Base-by-base conservation (phyloP, 2,888 invertebrate species). In the Tridacna gigas region DNA sequence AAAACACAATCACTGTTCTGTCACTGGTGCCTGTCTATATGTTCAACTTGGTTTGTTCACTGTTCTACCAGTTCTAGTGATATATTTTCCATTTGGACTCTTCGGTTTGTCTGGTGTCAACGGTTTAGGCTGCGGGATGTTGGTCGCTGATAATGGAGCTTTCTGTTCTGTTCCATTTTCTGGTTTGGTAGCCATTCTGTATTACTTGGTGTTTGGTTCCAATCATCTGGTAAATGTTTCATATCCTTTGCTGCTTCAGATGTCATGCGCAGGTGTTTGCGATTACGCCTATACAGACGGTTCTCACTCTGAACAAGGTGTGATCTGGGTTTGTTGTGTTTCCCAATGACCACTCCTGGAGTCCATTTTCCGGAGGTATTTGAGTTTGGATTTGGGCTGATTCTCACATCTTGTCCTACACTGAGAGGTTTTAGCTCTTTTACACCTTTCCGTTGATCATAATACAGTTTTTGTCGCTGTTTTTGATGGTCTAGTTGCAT, bases 241-340 rank as follows among this genome's bases (percentile, higher is more conserved):
- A 11, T 56, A 11, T 56, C 56, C 15, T 74, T 74, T 25, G 74
- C 74, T 37, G n/a, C 26, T 45, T 60, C 76, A n/a, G 75, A 73
- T 15, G 74, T 47, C 15, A 25, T n/a, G n/a, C 77, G 51, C 5
- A 83, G 37, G 28, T 83, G 79, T 73, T 63, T 65, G 18, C 79
- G 63, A 48, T 79, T 83, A 4, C 79, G 67, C 25, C 77, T 15
- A 20, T 73, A 83, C 56, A 76, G n/a, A 11, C 71, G 76, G 28
- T 79, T 61, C 20, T 66, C 77, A 65, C 48, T 65, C 13, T 26
- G 73, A 7, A 79, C 76, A 22, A 76, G 13, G 45, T 77, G 74
- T n/a, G 71, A 77, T 20, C 77, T 47, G 15, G 82, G 82, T 67
- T 77, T 77, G 45, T 67, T 60, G 28, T 82, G 45, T 25, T 83